These are phyloP conservation scores for Cnemophilus loriae DNA, from an alignment of 2,113 vertebrate genomes.

Conservation along the genomic window DNA sequence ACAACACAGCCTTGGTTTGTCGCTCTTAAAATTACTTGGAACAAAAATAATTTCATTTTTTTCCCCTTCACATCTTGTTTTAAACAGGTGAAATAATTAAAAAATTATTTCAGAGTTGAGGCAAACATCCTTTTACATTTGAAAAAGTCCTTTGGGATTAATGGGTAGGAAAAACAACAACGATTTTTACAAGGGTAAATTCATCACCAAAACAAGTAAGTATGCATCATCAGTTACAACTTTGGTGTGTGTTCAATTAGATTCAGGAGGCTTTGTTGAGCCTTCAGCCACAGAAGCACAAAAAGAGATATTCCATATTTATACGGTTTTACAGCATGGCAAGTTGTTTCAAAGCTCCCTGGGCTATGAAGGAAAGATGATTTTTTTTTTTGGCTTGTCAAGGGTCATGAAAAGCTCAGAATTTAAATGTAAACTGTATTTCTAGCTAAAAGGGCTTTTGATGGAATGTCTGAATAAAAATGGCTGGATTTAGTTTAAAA, in stretches of 20 bases:
- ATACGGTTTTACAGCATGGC: not conserved
- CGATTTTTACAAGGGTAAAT: not conserved
- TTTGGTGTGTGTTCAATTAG: not conserved
- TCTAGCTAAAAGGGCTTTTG: not conserved
- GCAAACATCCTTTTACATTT: not conserved
- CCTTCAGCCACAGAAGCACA: not conserved
- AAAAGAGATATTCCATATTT: not conserved
- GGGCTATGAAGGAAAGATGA: not conserved
- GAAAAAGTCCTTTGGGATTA: not conserved
- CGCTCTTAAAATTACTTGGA: not conserved
- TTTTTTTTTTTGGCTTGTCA: not conserved
- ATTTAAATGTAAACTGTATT: not conserved
- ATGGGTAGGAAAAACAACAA: not conserved
- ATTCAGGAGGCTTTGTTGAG: not conserved
- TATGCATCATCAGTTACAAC: not conserved
- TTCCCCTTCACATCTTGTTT: not conserved
- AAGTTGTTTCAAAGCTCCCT: not conserved
- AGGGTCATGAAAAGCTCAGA: not conserved
- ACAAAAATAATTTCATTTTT: not conserved
- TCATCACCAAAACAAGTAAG: not conserved
- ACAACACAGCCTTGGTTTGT: not conserved
- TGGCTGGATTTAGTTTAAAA: not conserved
- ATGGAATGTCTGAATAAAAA: not conserved
- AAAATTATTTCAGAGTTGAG: not conserved
- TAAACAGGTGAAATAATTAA: not conserved